Evolutionary conservation across 2,888 invertebrate genomes (phyloP), one percentile per base, ranked within the genome.

Genomic region (Orchestes rusci): DNA sequence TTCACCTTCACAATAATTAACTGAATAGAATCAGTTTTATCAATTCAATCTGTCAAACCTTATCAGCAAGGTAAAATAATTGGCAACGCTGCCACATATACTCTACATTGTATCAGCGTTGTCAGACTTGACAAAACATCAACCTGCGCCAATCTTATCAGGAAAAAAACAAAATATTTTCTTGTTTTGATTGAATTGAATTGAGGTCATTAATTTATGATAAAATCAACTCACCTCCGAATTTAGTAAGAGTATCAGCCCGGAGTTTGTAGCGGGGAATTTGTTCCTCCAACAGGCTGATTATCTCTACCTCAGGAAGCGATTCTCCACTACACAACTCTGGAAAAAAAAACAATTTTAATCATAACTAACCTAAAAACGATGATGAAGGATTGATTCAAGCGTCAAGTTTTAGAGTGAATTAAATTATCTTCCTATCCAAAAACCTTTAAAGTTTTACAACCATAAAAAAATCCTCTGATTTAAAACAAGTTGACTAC

Each of bases 291-390:
- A 95, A 75, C 57, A 95, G 76, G 69, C 92, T 92, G 70, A 95
- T 85, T 64, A 95, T 90, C 74, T 95, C 94, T 63, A 95, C 92
- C 77, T 95, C 95, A 53, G 92, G 89, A 70, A 92, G 77, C 71
- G 91, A 84, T 69, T 84, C 90, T 70, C 83, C 84, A 74, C 86
- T 89, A 79, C 91, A 92, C 74, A 94, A 78, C 74, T 93, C 93
- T 93, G 79, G 50, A 52, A 52, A 35, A 47, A 38, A 32, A 38
- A n/a, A n/a, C n/a, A n/a, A n/a, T n/a, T n/a, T n/a, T n/a, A n/a
- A n/a, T n/a, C n/a, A n/a, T n/a, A n/a, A n/a, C n/a, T n/a, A n/a
- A n/a, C n/a, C n/a, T n/a, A n/a, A n/a, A n/a, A n/a, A 23, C 5
- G 10, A 23, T 23, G 10, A 23, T 7, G 5, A 23, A 23, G 5